These are phyloP conservation scores for Drosophila yakuba DNA, from an alignment of 1,140 invertebrate species.

Conservation along the genomic window DNA sequence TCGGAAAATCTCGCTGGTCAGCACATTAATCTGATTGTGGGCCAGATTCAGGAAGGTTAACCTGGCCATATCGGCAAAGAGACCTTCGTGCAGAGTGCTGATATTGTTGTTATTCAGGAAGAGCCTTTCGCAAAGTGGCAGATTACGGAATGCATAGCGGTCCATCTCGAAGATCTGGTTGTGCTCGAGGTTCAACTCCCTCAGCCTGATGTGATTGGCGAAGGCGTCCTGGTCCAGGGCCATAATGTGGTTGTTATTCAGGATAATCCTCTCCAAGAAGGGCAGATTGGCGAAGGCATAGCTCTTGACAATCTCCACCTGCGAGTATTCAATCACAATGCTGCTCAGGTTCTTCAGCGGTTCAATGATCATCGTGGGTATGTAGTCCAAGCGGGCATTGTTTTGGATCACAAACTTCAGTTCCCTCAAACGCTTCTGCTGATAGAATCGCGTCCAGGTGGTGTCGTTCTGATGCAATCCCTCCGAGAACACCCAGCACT, in stretches of 20 bases:
- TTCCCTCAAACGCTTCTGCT: constrained; percentile 89
- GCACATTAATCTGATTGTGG: constrained; percentile 88
- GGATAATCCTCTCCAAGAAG: constrained; percentile 87
- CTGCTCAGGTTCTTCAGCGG: constrained; percentile 88
- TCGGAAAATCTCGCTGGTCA: constrained; percentile 89
- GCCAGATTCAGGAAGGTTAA: constrained; percentile 89
- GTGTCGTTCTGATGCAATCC: constrained; percentile 87
- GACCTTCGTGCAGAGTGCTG: constrained; percentile 89
- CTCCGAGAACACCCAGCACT: constrained; percentile 87
- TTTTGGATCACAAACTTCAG: constrained; percentile 89
- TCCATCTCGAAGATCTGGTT: constrained; percentile 90
- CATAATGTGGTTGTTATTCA: constrained; percentile 89
- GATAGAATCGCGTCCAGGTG: constrained; percentile 89
- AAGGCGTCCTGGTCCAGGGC: constrained; percentile 88
- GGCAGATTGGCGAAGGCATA: constrained; percentile 90
- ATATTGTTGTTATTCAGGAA: constrained; percentile 90
- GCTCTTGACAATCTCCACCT: constrained; percentile 88
- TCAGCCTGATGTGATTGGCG: constrained; percentile 87
- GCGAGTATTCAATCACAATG: constrained; percentile 89
- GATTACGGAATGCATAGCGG: constrained; percentile 88
- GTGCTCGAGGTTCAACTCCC: constrained; percentile 88
- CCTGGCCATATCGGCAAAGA: constrained; percentile 88
- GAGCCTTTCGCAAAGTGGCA: constrained; percentile 89
- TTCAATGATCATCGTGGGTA: constrained; percentile 89
- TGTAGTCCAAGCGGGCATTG: constrained; percentile 88